Evolutionary conservation across 2,888 invertebrate species (phyloP).

Genomic region (Sinhomidia bicolor): DNA sequence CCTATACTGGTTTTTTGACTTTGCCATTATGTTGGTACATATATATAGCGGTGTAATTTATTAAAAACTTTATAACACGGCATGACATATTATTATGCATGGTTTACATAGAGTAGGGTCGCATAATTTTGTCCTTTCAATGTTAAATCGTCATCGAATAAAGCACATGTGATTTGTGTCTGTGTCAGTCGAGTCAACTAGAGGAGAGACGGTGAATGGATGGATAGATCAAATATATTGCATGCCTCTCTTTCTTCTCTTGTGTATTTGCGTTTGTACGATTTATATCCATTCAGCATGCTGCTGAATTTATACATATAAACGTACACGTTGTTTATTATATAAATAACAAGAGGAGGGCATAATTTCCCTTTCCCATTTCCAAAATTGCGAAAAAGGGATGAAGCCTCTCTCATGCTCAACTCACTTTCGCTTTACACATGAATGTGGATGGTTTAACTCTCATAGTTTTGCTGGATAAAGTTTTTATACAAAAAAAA

Average conservation of each 20-base stretch:
- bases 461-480: constrained; percentile 36
- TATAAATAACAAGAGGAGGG: not conserved
- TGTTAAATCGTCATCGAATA: not conserved
- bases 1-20: not conserved
- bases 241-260: not conserved
- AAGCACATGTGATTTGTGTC: constrained; percentile 12
- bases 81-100: too few species aligned
- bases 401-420: constrained; percentile 7
- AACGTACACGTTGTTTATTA: not conserved
- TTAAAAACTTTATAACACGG: not conserved
- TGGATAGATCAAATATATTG: constrained; percentile 30
- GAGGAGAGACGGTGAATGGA: constrained; percentile 31
- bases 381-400: constrained; percentile 47
- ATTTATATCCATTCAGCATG: not conserved
- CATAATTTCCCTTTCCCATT: constrained; percentile 18
- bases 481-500: constrained; percentile 34
- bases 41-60: too few species aligned
- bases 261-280: not conserved
- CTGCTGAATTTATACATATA: not conserved
- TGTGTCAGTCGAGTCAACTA: constrained; percentile 61
- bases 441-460: constrained; percentile 12
- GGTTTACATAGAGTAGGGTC: not conserved
- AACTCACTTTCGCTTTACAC: not conserved
- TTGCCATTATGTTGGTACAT: not conserved
- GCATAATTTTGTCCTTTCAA: not conserved